Conservation (phyloP, 1,140 invertebrate genomes). For the Diabrotica virgifera region DNA sequence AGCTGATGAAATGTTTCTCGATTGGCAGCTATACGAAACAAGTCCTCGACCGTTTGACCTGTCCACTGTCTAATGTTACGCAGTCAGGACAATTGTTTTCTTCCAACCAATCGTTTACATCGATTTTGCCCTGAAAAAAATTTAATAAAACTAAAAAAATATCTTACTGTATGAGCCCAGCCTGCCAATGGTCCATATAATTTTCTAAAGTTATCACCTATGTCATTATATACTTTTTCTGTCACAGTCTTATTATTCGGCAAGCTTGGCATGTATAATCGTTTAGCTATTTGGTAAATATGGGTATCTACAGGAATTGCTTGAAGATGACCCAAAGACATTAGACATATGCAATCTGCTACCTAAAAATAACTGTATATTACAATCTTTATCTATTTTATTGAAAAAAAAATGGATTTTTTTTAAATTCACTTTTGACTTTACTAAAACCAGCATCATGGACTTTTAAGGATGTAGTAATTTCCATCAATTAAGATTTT, state of each 20-base stretch:
- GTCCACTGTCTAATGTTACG: no score
- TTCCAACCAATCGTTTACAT: no score
- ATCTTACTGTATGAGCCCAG: conserved; percentile 89
- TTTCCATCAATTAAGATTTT: no score
- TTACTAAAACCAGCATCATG: no score
- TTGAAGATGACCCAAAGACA: conserved; percentile 87
- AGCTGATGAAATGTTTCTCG: no score
- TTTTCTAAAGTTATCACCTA: conserved; percentile 75
- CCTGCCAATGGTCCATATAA: conserved; percentile 87
- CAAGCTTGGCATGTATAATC: conserved; percentile 80
- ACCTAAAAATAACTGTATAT: conserved; percentile 57
- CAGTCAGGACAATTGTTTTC: no score
- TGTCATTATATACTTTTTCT: conserved; percentile 79
- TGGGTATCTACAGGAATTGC: conserved; percentile 96
- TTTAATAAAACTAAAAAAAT: conserved; percentile 23
- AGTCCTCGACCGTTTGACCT: no score
- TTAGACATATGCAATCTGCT: conserved; percentile 97
- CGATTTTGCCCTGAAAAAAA: no score
- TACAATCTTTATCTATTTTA: not conserved
- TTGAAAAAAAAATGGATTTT: not conserved
- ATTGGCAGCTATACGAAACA: no score
- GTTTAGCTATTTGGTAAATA: conserved; percentile 86
- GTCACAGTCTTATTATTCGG: conserved; percentile 76
- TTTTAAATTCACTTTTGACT: no score
- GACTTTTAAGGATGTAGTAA: no score